Conservation (phyloP, 2,113 vertebrate species). For the Ahaetulla prasina region DNA sequence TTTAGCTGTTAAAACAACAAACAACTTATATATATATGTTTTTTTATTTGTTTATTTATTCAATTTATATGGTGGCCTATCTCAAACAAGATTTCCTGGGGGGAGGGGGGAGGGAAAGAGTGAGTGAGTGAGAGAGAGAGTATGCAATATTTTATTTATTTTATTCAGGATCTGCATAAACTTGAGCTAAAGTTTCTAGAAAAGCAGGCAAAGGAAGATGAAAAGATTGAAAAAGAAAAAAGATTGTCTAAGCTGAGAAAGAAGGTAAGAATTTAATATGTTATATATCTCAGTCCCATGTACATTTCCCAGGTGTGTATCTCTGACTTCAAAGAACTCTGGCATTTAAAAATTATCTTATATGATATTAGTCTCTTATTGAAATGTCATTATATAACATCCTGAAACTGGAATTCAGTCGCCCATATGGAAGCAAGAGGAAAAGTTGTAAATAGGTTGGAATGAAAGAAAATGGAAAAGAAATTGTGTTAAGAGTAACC, state of each 20-base stretch:
- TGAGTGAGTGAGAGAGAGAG: neutral
- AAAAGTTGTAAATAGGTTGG: neutral
- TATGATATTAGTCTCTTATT: neutral
- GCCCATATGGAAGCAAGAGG: neutral
- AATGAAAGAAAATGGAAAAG: neutral
- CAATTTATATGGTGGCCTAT: neutral
- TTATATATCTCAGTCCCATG: neutral
- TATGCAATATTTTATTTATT: neutral
- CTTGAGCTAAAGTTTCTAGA: constrained; percentile 74
- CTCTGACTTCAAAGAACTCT: neutral
- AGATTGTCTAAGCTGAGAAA: constrained; percentile 77
- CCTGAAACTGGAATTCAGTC: neutral
- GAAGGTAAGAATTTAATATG: constrained; percentile 68
- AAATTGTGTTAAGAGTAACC: neutral
- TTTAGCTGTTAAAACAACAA: neutral
- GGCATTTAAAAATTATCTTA: neutral
- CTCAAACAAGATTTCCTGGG: neutral
- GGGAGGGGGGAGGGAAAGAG: too few species aligned
- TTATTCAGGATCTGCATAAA: constrained; percentile 79
- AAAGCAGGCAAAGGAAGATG: constrained; percentile 71
- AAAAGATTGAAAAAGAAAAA: constrained; percentile 74
- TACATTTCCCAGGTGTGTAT: neutral
- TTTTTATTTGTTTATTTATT: neutral
- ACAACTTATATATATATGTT: neutral
- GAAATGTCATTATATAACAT: neutral